A percentile compares a stretch with the other conserved stretches of the same genome.
phyloP scores from a whole-genome alignment of 2,797 vertebrate genomes.

The Notamacropus eugenii region DNA sequence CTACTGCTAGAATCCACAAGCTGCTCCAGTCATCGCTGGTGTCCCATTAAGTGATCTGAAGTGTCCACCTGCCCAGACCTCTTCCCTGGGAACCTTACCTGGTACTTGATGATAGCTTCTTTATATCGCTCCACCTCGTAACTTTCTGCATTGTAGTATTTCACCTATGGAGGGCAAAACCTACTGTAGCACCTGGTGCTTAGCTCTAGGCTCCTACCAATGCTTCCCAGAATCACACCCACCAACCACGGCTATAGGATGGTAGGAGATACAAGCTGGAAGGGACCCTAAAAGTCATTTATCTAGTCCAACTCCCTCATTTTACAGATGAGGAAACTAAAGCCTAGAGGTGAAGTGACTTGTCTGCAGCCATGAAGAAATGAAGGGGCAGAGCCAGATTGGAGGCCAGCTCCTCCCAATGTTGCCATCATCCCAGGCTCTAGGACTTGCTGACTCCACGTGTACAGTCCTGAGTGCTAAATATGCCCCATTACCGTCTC shows the following conservation, averaged over 20 bases:
- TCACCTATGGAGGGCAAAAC: slow-evolving; percentile 88
- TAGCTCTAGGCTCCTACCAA: neutral
- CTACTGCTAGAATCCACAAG: neutral
- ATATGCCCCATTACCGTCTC: slow-evolving; percentile 90
- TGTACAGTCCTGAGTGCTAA: neutral
- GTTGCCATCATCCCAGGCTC: neutral
- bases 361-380: neutral
- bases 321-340: neutral
- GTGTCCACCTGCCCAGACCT: neutral
- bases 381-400: neutral
- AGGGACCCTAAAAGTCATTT: neutral
- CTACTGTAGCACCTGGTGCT: rapidly evolving
- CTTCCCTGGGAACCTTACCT: slow-evolving; percentile 84
- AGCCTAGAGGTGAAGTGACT: neutral
- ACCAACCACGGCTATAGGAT: neutral
- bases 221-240: neutral
- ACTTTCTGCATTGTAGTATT: slow-evolving; percentile 95
- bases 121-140: slow-evolving; percentile 94
- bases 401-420: neutral
- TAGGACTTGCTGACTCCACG: neutral
- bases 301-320: neutral
- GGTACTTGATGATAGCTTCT: slow-evolving; percentile 93
- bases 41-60: neutral
- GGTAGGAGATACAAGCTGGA: neutral
- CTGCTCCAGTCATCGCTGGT: neutral